Base-by-base conservation (phyloP, 2,888 invertebrate genomes). In the Sepioteuthis lessoniana region DNA sequence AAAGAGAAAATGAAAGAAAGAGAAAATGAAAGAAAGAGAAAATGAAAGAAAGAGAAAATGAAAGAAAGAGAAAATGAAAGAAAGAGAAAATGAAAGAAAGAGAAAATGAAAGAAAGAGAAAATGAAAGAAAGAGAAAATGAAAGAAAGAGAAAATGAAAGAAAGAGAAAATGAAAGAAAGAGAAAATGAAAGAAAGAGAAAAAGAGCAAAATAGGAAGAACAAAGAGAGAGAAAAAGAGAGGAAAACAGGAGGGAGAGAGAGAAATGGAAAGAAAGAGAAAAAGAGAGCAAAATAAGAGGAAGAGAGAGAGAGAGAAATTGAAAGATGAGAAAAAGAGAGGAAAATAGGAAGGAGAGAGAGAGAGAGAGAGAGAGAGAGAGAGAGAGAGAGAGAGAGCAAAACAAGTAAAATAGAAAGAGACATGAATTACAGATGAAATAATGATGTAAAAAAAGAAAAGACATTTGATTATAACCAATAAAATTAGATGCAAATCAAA, bases 151-250 rank as follows among this genome's bases (percentile, higher is more conserved):
- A 31, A 31, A 76, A 0, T 31, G 60, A n/a, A 1, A 31, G 13
- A 25, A 4, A 35, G 35, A 35, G 35, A 0, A 0, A 76, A 0
- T 16, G 35, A 76, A 2, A 0, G 16, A 76, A n/a, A 76, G 35
- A 76, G 76, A 31, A 31, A 76, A 5, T 0, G 10, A n/a, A 13
- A n/a, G 8, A n/a, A n/a, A 19, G 13, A 16, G 16, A 8, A 3
- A n/a, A 16, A 35, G n/a, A 35, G 35, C 4, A 16, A 7, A 16
- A 16, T 2, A 35, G n/a, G 25, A 16, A 35, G 13, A 19, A 13
- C 13, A 19, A 16, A 5, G 0, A n/a, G 25, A 2, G 35, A 10
- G 31, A 8, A 1, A 31, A 1, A 10, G 7, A 4, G 3, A 5
- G 10, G n/a, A 31, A 28, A n/a, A 2, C 1, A 21, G 25, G 10